Evolutionary conservation across 1,140 invertebrate genomes (phyloP).

Genomic region (Ridgeia piscesae): DNA sequence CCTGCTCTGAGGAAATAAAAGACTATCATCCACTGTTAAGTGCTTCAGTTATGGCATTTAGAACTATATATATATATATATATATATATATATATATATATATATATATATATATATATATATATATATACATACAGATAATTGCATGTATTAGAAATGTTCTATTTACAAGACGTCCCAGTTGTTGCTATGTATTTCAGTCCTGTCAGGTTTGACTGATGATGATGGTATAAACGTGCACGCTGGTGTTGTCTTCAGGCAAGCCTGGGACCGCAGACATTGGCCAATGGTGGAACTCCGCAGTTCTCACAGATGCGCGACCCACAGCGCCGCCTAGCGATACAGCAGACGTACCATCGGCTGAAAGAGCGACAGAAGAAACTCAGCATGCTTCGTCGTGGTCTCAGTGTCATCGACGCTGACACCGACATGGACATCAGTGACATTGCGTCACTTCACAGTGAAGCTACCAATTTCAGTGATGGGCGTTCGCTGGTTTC

Average conservation of each 20-base stretch:
- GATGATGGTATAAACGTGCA: background rate
- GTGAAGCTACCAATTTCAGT: conserved; percentile 2
- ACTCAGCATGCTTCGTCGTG: background rate
- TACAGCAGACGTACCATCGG: background rate
- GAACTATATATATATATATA: too few species aligned
- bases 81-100: too few species aligned
- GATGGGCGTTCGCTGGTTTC: conserved; percentile 10
- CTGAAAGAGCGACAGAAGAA: conserved; percentile 7
- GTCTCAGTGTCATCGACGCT: background rate
- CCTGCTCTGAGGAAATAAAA: too few species aligned
- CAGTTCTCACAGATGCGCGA: background rate
- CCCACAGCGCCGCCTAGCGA: background rate
- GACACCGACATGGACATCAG: conserved; percentile 10
- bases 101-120: too few species aligned
- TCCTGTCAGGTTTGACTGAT: background rate
- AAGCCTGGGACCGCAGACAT: background rate
- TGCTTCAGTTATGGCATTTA: too few species aligned
- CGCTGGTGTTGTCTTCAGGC: background rate
- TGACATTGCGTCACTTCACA: conserved; percentile 16
- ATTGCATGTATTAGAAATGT: too few species aligned
- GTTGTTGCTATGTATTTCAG: background rate
- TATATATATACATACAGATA: too few species aligned
- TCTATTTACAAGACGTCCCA: too few species aligned
- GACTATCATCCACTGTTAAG: too few species aligned
- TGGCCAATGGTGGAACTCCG: background rate